Conservation (phyloP, 1,140 invertebrate genomes). For the Stenopsyche tienmushanensis region DNA sequence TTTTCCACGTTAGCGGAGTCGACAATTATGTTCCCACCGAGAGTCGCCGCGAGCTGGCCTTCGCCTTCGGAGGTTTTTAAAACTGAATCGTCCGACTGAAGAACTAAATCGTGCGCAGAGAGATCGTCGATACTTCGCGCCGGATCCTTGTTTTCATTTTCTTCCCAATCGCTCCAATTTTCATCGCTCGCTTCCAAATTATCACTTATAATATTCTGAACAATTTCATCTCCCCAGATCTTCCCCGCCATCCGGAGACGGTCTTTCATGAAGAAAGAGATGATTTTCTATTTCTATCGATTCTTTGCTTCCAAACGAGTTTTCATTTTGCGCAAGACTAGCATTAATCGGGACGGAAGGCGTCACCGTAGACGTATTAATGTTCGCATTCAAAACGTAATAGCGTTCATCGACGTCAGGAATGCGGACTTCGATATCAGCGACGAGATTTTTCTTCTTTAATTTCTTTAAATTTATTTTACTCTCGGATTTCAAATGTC, state of each 20-base stretch:
- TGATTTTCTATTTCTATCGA: constrained; percentile 46
- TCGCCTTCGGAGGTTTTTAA: background rate
- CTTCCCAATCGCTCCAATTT: constrained; percentile 79
- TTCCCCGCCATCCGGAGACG: constrained; percentile 79
- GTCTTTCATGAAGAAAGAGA: constrained; percentile 65
- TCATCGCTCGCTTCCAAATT: constrained; percentile 47
- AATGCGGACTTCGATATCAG: background rate
- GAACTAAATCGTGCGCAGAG: background rate
- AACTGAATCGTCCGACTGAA: background rate
- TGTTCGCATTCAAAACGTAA: background rate
- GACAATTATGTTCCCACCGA: background rate
- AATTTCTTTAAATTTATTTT: background rate
- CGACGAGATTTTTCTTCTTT: constrained; percentile 32
- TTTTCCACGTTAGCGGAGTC: too few species aligned
- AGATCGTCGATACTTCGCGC: background rate
- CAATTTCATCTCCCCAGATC: constrained; percentile 59
- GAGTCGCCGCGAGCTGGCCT: background rate
- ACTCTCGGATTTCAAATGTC: constrained; percentile 40
- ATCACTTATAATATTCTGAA: constrained; percentile 42
- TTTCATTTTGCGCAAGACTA: constrained; percentile 39
- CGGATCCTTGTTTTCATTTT: constrained; percentile 47
- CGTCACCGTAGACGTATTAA: background rate
- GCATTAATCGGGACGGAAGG: background rate
- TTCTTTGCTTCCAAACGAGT: constrained; percentile 43
- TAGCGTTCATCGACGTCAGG: background rate